Base-by-base conservation (phyloP, 1,140 invertebrate species). In the Heliothis subflexa region DNA sequence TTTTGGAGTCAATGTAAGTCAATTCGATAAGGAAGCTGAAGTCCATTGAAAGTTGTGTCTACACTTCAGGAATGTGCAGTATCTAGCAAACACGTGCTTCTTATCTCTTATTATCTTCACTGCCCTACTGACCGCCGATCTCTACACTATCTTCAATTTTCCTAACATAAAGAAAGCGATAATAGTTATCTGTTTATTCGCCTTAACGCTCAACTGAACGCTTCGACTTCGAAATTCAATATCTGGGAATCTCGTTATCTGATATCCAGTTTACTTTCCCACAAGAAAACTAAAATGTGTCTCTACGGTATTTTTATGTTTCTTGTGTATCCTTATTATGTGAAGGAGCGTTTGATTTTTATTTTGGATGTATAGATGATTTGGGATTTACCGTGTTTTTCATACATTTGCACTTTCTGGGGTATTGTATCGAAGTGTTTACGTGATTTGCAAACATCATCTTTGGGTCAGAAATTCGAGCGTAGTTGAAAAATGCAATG, bases 261-360 rank as follows among this genome's bases (percentile, higher is more conserved):
- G 81, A 82, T 77, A 82, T 75, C 61, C 64, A 18, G 50, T 49
- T 57, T 74, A 79, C 74, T 82, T 82, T 82, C 81, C 73, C 81
- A 82, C 78, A 79, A 79, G 78, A 82, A 74, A 59, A 75, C 57
- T 75, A 40, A 47, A 72, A 45, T 52, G 70, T 47, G 57, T 13
- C 18, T 74, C 21, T 73, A 18, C 33, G 33, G 33, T 40, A 40
- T 18, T 55, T 55, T 61, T 61, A 28, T 33, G 9, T 9, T 40
- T 40, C 3, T 40, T 40, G 9, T 9, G 3, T 7, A 9, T 40
- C 9, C 3, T 40, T 40, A 9, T 9, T 40, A 9, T 7, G 33
- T 40, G 5, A 40, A 40, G 33, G 33, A 40, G 33, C 33, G 7
- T 40, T 40, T 7, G 33, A 40, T 5, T 40, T 5, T 9, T 40